A percentile compares a stretch with the other conserved stretches of the same genome.
Evolutionary conservation across 2,113 vertebrate genomes (phyloP).

Genomic region (Crocuta crocuta): DNA sequence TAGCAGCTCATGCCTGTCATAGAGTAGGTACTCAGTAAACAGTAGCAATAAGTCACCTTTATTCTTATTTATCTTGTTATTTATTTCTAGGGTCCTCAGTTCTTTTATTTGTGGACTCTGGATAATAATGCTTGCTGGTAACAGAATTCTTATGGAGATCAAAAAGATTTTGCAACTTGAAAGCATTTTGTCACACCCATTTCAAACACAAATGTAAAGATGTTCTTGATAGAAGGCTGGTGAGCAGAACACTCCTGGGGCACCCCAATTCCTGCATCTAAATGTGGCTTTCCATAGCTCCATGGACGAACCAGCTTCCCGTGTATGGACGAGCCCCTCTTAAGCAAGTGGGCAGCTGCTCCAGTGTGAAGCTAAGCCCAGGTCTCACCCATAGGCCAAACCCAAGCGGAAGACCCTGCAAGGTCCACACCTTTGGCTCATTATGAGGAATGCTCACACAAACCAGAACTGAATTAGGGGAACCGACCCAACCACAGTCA

Average conservation of each 20-base stretch:
- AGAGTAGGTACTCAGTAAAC: neutral
- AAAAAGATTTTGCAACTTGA: neutral
- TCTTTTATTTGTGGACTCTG: neutral
- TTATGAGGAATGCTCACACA: neutral
- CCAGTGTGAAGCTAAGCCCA: too few species aligned
- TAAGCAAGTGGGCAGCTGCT: neutral
- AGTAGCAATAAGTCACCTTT: neutral
- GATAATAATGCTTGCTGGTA: neutral
- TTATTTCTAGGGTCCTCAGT: neutral
- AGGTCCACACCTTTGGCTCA: neutral
- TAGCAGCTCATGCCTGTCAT: too few species aligned
- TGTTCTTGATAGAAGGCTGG: neutral
- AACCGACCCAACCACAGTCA: neutral
- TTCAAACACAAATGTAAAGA: neutral
- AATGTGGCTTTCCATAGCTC: neutral
- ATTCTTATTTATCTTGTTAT: neutral
- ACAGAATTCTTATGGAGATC: neutral
- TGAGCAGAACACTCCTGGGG: neutral
- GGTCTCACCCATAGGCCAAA: neutral
- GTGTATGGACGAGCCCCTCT: neutral
- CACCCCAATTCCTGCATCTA: neutral
- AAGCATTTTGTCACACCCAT: neutral
- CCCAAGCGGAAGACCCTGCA: accelerated
- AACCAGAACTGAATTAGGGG: neutral
- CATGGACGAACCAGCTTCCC: neutral